Base-by-base conservation (phyloP, 2,888 invertebrate genomes). In the Mesodorylaimus sp. region DNA sequence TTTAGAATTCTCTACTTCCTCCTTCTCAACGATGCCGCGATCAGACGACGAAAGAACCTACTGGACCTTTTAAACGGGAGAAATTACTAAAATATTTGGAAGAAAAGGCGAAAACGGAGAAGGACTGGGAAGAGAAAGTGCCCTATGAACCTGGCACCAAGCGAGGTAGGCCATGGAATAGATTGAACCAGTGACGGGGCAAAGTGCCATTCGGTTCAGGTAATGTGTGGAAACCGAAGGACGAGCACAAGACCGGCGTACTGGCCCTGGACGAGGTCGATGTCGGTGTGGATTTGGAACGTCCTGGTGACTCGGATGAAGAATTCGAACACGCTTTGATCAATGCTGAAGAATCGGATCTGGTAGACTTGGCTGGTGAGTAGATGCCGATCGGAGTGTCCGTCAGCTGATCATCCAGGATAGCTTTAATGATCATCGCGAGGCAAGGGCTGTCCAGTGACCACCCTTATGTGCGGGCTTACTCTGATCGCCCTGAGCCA, bases 81-180 rank as follows among this genome's bases (percentile, higher is more conserved):
- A 83, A 88, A 68, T 75, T 93, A 48, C 83, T 93, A 65, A 86
- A 89, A 67, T 89, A 87, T 72, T 85, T 93, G 62, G 93, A 95
- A 70, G 91, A 91, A 70, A 86, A 91, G 68, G 95, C 95, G n/a
- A 73, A 88, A 60, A 89, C 89, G 71, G 89, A 95, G 51, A 91
- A 93, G 46, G 97, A 99, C 73, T 78, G 82, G 76, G 93, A 93
- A 2, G 95, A 97, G 70, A 74, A 80, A 52, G 88, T 93, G 70
- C 91, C 93, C 10, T 97, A 77, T 68, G 82, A 87, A 32, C 76
- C 88, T 58, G 91, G 91, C 54, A 79, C 80, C 51, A 76, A 88
- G 57, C 76, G 91, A 69, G 95, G 95, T 69, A 83, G 83, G 7
- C n/a, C n/a, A n/a, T n/a, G n/a, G n/a, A n/a, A 49, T 37, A 47